phyloP scores from a whole-genome alignment of 2,797 vertebrate genomes.

The Parauchenoglanis punctatus region DNA sequence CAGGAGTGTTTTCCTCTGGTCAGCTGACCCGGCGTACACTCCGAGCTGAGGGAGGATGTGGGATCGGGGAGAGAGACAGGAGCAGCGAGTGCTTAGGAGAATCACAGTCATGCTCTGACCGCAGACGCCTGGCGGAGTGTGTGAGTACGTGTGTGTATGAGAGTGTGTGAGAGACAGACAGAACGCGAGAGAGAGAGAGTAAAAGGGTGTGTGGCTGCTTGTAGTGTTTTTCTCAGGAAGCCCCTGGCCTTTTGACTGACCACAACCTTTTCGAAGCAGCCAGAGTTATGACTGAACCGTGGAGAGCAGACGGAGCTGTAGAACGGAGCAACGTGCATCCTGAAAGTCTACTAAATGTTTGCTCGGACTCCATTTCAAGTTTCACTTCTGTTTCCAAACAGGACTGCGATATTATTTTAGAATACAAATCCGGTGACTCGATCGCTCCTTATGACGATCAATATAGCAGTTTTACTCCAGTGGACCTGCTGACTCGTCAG shows the following conservation, averaged over 20 bases:
- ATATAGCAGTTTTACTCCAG: background rate
- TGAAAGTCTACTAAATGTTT: background rate
- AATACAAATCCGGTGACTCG: background rate
- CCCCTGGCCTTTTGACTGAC: slow-evolving; percentile 16
- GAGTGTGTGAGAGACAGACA: background rate
- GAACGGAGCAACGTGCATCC: background rate
- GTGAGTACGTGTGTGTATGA: slow-evolving; percentile 6
- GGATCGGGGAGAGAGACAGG: slow-evolving; percentile 14
- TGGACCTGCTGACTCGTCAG: background rate
- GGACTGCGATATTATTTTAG: background rate
- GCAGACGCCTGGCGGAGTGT: slow-evolving; percentile 37
- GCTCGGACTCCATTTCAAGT: background rate
- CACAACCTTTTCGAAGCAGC: slow-evolving; percentile 10
- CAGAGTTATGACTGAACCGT: slow-evolving; percentile 2
- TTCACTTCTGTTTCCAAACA: background rate
- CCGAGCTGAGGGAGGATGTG: slow-evolving; percentile 36
- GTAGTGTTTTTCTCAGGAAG: slow-evolving; percentile 11
- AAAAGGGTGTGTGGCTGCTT: background rate
- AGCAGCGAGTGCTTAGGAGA: slow-evolving; percentile 24
- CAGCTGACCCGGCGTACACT: slow-evolving; percentile 66
- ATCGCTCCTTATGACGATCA: too few species aligned
- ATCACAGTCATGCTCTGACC: slow-evolving; percentile 38
- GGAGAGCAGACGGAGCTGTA: background rate
- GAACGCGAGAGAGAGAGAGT: background rate
- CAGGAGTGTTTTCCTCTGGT: slow-evolving; percentile 55